Evolutionary conservation across 2,113 vertebrate species (phyloP).

Genomic region (Siniperca chuatsi): DNA sequence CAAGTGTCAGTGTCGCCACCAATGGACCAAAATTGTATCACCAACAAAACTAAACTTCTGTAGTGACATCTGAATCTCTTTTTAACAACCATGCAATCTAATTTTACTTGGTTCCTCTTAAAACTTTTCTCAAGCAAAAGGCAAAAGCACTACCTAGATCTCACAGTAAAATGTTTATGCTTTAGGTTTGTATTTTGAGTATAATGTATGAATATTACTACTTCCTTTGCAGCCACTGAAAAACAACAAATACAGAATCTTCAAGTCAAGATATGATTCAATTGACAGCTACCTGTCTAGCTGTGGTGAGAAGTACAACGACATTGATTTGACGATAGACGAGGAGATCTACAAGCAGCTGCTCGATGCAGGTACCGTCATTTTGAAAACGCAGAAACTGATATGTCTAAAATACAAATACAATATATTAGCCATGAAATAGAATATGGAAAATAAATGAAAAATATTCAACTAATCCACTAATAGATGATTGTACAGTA

Average conservation of each 20-base stretch:
- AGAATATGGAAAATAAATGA: not conserved
- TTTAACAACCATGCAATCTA: not conserved
- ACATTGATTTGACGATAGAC: constrained; percentile 96
- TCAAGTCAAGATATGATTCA: constrained; percentile 98
- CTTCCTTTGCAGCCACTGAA: constrained; percentile 91
- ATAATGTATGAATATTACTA: not conserved
- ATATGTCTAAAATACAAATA: not conserved
- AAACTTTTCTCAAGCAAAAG: not conserved
- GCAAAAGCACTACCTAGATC: not conserved
- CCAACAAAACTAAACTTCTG: not conserved
- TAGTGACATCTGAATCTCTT: not conserved
- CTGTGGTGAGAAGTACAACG: constrained; percentile 98
- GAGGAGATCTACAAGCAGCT: constrained; percentile 93
- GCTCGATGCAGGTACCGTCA: constrained; percentile 88
- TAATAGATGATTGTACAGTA: no score
- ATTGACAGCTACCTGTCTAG: constrained; percentile 98
- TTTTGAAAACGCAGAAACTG: not conserved
- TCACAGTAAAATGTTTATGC: not conserved
- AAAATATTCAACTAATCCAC: not conserved
- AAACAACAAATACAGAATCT: constrained; percentile 94
- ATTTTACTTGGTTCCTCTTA: not conserved
- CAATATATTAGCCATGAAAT: no score
- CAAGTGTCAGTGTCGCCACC: no score
- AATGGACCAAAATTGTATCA: not conserved
- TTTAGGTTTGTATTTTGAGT: not conserved